These are phyloP conservation scores for Diuraphis noxia DNA, from an alignment of 1,140 invertebrate species.

Conservation along the genomic window DNA sequence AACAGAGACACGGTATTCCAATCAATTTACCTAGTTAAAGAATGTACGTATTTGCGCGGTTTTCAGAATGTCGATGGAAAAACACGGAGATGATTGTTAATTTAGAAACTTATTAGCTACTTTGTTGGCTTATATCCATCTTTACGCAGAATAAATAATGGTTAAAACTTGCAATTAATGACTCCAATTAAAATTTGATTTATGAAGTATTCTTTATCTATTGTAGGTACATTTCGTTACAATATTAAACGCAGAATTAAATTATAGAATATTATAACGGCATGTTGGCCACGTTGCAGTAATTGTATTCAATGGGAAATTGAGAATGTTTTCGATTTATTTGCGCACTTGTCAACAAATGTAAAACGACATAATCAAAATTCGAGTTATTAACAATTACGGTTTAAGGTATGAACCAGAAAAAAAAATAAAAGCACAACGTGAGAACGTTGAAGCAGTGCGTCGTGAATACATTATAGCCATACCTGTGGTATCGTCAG, in stretches of 20 bases:
- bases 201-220: not conserved
- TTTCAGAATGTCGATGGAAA: not conserved
- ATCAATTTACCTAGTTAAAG: not conserved
- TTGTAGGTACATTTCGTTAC: not conserved
- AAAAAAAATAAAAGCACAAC: not conserved
- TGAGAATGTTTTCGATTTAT: not conserved
- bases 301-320: not conserved
- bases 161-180: not conserved
- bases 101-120: constrained; percentile 28
- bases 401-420: not conserved
- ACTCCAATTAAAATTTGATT: constrained; percentile 16
- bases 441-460: not conserved
- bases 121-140: constrained; percentile 19
- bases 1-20: not conserved
- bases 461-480: not conserved
- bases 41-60: not conserved
- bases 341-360: not conserved
- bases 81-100: not conserved
- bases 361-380: not conserved
- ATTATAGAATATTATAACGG: not conserved
- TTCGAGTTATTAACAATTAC: not conserved
- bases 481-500: not conserved
- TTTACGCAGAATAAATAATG: not conserved
- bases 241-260: not conserved
- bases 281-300: not conserved